Conservation (phyloP, 2,113 vertebrate species). For the Ahaetulla prasina region DNA sequence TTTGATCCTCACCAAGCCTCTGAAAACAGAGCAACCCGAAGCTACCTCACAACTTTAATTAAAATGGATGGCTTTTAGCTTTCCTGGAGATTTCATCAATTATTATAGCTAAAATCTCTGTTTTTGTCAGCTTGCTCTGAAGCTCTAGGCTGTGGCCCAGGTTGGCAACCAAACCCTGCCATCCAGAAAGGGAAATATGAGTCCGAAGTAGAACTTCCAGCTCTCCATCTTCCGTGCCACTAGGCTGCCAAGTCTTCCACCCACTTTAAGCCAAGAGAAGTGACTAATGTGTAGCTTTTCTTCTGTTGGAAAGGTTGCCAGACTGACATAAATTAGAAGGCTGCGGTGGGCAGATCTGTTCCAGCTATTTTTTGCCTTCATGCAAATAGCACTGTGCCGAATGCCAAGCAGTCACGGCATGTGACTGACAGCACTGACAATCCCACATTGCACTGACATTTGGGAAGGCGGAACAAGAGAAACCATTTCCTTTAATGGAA, state of each 20-base stretch:
- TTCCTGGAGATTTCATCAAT: not conserved
- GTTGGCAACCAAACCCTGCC: conserved; percentile 18
- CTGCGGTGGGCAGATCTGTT: conserved; percentile 65
- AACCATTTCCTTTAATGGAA: conserved; percentile 9
- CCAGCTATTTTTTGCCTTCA: conserved; percentile 61
- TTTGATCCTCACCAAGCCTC: not conserved
- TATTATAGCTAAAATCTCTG: not conserved
- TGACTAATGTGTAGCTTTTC: conserved; percentile 55
- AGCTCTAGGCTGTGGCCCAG: not conserved
- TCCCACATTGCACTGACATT: conserved; percentile 49
- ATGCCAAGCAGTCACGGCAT: conserved; percentile 47
- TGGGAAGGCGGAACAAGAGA: not conserved
- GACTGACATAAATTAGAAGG: conserved; percentile 63
- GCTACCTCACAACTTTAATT: not conserved
- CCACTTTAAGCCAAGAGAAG: conserved; percentile 58
- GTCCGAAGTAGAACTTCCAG: conserved; percentile 50
- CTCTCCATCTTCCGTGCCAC: conserved; percentile 43
- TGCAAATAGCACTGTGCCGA: conserved; percentile 59
- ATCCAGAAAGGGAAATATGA: conserved; percentile 41
- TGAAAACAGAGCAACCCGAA: not conserved
- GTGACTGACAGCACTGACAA: conserved; percentile 60
- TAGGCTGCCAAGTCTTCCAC: conserved; percentile 61
- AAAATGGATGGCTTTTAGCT: not conserved
- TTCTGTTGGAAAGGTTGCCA: conserved; percentile 50
- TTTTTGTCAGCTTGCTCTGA: not conserved